phyloP scores from a whole-genome alignment of 2,888 invertebrate species.

The Trachelus stipa region DNA sequence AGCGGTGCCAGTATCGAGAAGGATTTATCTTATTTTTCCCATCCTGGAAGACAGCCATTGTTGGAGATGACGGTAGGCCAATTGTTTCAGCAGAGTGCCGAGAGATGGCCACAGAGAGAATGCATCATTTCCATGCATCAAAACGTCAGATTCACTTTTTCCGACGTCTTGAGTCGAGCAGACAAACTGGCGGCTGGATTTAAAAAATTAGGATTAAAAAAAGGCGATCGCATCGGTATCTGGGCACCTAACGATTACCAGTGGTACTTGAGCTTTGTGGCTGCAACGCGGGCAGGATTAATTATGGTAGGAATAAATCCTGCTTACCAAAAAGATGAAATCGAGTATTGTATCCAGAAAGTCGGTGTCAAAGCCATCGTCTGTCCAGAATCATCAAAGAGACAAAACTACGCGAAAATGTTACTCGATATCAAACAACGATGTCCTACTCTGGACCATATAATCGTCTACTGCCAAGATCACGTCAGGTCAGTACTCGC shows the following conservation, averaged over 20 bases:
- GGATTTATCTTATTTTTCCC: conserved; percentile 37
- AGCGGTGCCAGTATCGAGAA: neutral
- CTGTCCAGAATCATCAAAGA: conserved; percentile 73
- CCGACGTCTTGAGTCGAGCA: conserved; percentile 71
- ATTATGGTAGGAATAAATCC: conserved; percentile 84
- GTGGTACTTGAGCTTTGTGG: conserved; percentile 81
- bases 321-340: conserved; percentile 76
- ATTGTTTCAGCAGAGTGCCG: conserved; percentile 69
- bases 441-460: conserved; percentile 71
- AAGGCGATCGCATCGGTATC: conserved; percentile 81
- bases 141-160: conserved; percentile 69
- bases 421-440: conserved; percentile 66
- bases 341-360: conserved; percentile 79
- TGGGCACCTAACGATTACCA: conserved; percentile 84
- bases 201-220: conserved; percentile 74
- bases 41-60: conserved; percentile 69
- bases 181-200: conserved; percentile 81
- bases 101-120: conserved; percentile 70
- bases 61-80: conserved; percentile 71
- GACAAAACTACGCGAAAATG: conserved; percentile 76
- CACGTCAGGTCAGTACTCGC: conserved; percentile 45
- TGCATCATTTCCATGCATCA: conserved; percentile 72
- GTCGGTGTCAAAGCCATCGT: conserved; percentile 77
- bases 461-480: conserved; percentile 50
- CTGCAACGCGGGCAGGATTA: conserved; percentile 78